Percentiles rank a stretch among this genome's conserved stretches.
Evolutionary conservation across 1,140 invertebrate species (phyloP).

Genomic region (Papilio polytes): DNA sequence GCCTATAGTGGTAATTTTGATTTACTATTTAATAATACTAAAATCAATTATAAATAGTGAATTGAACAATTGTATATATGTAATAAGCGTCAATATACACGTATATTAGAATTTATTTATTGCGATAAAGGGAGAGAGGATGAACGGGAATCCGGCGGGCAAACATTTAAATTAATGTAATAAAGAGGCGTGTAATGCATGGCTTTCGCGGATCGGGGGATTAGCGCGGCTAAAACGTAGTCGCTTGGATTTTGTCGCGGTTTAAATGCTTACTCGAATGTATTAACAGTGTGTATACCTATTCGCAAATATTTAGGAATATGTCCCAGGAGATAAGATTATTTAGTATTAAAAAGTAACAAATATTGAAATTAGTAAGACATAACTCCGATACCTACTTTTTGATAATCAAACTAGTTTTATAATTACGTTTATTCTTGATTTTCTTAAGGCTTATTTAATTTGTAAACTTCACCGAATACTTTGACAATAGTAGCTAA

Average conservation of each 20-base stretch:
- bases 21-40: background rate
- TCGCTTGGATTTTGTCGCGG: constrained; percentile 43
- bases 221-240: constrained; percentile 59
- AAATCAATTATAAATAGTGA: background rate
- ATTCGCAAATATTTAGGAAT: background rate
- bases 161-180: constrained; percentile 84
- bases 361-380: background rate
- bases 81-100: background rate
- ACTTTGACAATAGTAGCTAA: no score
- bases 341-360: background rate
- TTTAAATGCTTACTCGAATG: constrained; percentile 39
- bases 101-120: constrained; percentile 59
- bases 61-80: background rate
- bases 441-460: no score
- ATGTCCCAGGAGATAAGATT: background rate
- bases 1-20: no score
- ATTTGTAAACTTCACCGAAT: no score
- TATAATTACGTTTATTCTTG: no score
- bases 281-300: constrained; percentile 28
- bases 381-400: no score
- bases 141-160: constrained; percentile 63
- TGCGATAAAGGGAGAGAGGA: constrained; percentile 54
- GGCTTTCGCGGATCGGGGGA: constrained; percentile 69
- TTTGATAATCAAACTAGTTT: no score
- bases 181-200: constrained; percentile 79